Evolutionary conservation across 2,113 vertebrate genomes (phyloP), one percentile per base, ranked within the genome.

Genomic region (Phrynosoma platyrhinos): DNA sequence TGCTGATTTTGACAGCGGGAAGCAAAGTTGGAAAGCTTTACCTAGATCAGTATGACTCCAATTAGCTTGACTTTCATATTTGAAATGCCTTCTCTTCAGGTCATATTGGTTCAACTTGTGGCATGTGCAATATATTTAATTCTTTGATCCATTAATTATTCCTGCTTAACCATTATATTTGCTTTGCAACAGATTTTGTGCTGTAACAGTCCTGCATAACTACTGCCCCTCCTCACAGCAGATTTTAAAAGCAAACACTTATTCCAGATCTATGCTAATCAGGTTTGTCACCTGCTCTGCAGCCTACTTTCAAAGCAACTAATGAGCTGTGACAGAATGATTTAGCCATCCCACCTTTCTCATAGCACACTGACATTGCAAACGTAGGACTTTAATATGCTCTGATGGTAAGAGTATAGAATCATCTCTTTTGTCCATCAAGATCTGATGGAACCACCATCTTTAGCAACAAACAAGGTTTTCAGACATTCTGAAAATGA

Each of bases 1-100:
- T 84, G 74, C 74, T 92, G 16, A 55, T 87, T 87, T 62, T 85
- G 64, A 92, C 87, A 84, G 84, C 88, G 83, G 68, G 87, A 91
- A 79, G 86, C 83, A 77, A 84, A 83, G 82, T 58, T 84, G 55
- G 91, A 66, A 0, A 72, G 83, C 78, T 78, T 86, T 10, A 87
- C 85, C 77, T 2, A 0, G 58, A 87, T 80, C 88, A n/a, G 16
- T n/a, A 77, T 93, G 94, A 88, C 12, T 93, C 87, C 90, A 94
- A 80, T 91, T 93, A 92, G 32, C 0, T 0, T 14, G 74, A 62
- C 10, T 88, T 81, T 92, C 88, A 23, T 80, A 20, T 55, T 76
- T 68, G 32, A 82, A 91, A 88, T 91, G 72, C 71, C 90, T 89
- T 89, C 88, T 94, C 85, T 69, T 82, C 75, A 87, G 87, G 76